phyloP scores from a whole-genome alignment of 2,113 vertebrate genomes.

The Tyrannus savana region DNA sequence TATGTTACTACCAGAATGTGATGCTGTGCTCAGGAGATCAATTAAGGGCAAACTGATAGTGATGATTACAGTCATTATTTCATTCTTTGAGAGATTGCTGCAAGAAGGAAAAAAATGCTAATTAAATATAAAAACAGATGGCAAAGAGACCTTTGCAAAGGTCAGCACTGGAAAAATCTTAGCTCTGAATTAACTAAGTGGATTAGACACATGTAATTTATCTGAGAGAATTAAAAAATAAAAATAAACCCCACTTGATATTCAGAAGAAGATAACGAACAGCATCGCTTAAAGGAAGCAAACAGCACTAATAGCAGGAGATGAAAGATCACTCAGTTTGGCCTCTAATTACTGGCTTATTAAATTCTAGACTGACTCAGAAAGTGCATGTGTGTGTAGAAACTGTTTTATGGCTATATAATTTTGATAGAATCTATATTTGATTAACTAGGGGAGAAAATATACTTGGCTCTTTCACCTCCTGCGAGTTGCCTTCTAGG shows the following conservation, averaged over 20 bases:
- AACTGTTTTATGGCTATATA: background rate
- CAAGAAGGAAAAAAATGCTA: background rate
- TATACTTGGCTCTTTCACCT: background rate
- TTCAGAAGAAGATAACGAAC: constrained; percentile 36
- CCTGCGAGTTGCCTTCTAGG: background rate
- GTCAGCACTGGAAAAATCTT: background rate
- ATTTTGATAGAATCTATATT: background rate
- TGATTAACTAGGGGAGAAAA: background rate
- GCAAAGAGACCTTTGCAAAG: constrained; percentile 45
- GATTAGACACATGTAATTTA: constrained; percentile 36
- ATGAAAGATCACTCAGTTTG: constrained; percentile 12
- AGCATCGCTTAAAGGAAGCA: constrained; percentile 4
- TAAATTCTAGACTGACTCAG: background rate
- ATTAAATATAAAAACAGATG: constrained; percentile 63
- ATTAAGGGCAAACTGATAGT: background rate
- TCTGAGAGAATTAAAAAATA: constrained; percentile 25
- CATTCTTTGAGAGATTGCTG: constrained; percentile 15
- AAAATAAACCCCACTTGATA: constrained; percentile 16
- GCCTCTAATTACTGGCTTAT: background rate
- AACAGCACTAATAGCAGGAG: background rate
- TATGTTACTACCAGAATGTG: background rate
- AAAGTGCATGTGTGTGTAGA: background rate
- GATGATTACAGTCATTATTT: constrained; percentile 20
- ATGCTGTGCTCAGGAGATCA: background rate
- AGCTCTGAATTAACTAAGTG: constrained; percentile 36